These are phyloP conservation scores for Pyrrhura leucotis DNA, from an alignment of 2,797 vertebrate species.

Conservation along the genomic window DNA sequence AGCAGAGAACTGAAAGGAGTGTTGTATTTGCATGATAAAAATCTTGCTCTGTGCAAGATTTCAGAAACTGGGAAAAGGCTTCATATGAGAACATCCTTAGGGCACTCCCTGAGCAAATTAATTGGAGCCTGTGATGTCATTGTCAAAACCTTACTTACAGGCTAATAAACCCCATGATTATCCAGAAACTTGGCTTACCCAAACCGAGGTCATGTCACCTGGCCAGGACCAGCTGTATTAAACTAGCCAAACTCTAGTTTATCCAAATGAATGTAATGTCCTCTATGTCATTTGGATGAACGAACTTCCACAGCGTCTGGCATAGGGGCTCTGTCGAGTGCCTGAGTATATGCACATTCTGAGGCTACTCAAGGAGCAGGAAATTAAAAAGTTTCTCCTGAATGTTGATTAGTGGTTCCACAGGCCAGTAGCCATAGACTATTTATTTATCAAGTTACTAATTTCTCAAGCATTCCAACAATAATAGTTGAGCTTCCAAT, in stretches of 20 bases:
- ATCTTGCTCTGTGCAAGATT: background rate
- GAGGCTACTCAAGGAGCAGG: slow-evolving; percentile 43
- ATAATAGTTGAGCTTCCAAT: slow-evolving; percentile 17
- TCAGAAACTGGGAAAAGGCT: background rate
- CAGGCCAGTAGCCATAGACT: slow-evolving; percentile 3
- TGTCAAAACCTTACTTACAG: background rate
- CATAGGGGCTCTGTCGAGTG: background rate
- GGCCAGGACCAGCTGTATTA: background rate
- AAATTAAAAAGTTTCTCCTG: slow-evolving; percentile 64
- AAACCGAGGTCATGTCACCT: background rate
- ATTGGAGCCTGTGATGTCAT: slow-evolving; percentile 11
- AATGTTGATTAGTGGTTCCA: slow-evolving; percentile 45
- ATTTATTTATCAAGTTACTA: slow-evolving; percentile 50
- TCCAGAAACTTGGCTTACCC: slow-evolving; percentile 24
- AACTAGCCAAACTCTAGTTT: slow-evolving; percentile 7
- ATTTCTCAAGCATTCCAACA: slow-evolving; percentile 52
- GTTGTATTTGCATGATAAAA: background rate
- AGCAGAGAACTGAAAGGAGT: background rate
- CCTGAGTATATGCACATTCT: background rate
- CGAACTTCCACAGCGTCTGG: slow-evolving; percentile 1
- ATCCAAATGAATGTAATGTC: background rate
- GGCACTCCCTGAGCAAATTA: background rate
- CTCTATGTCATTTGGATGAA: background rate
- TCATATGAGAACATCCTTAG: background rate
- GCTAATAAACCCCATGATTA: slow-evolving; percentile 29